Conservation (phyloP, 1,140 invertebrate genomes). For the Drosophila navojoa region DNA sequence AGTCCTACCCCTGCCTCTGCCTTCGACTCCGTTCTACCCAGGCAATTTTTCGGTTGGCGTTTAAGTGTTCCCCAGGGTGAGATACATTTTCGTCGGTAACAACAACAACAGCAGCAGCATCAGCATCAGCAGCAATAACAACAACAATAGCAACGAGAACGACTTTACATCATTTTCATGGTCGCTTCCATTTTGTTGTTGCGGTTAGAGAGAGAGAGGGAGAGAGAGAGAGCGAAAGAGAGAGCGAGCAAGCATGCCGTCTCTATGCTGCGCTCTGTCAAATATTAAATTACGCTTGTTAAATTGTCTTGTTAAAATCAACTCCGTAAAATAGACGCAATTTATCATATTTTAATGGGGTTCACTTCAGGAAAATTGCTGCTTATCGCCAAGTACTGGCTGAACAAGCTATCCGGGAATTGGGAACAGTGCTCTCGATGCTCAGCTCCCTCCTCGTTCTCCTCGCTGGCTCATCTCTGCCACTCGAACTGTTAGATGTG, state of each 20-base stretch:
- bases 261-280: conserved; percentile 66
- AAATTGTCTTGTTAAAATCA: conserved; percentile 84
- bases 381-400: conserved; percentile 61
- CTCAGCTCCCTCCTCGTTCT: neutral
- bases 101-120: conserved; percentile 24
- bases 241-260: conserved; percentile 3
- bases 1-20: neutral
- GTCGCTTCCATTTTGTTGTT: conserved; percentile 75
- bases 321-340: conserved; percentile 83
- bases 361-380: conserved; percentile 72
- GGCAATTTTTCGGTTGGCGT: conserved; percentile 80
- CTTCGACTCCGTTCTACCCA: conserved; percentile 12
- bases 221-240: conserved; percentile 24
- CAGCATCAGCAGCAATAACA: conserved; percentile 23
- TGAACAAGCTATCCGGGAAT: conserved; percentile 2
- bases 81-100: conserved; percentile 72
- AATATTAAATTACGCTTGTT: conserved; percentile 84
- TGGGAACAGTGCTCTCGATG: neutral
- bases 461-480: neutral
- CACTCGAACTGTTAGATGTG: conserved; percentile 9
- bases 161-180: conserved; percentile 81
- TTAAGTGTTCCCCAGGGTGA: conserved; percentile 83
- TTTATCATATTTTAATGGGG: conserved; percentile 83
- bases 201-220: conserved; percentile 57
- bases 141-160: conserved; percentile 49